Evolutionary conservation across 2,888 invertebrate species (phyloP).

Genomic region (Tholera decimalis): DNA sequence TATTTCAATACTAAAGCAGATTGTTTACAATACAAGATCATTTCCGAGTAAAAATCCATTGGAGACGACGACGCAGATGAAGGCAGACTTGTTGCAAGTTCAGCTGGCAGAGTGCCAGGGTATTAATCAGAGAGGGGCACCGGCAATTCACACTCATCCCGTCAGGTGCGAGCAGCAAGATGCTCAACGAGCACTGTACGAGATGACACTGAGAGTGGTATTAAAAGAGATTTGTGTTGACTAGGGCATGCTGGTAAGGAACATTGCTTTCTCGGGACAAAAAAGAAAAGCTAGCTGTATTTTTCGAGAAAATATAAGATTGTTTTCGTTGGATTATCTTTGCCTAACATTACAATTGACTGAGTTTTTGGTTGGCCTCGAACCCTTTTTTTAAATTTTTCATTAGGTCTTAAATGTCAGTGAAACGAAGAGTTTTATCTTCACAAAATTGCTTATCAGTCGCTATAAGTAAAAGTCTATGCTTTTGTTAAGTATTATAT

Average conservation of each 20-base stretch:
- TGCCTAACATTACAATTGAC: background rate
- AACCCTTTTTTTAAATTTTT: background rate
- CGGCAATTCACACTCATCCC: conserved; percentile 73
- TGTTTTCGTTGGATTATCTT: background rate
- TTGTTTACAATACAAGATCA: conserved; percentile 60
- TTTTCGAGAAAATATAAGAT: background rate
- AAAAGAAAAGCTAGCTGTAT: background rate
- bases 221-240: conserved; percentile 40
- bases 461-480: conserved; percentile 14
- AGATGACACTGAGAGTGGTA: conserved; percentile 52
- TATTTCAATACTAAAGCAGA: conserved; percentile 40
- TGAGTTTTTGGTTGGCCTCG: background rate
- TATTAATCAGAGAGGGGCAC: conserved; percentile 76
- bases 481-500: conserved; percentile 4
- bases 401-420: background rate
- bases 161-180: conserved; percentile 54
- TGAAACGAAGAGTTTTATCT: background rate
- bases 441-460: conserved; percentile 4
- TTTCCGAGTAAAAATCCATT: conserved; percentile 54
- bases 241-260: conserved; percentile 18
- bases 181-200: conserved; percentile 56
- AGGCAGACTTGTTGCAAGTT: conserved; percentile 72
- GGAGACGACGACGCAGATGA: conserved; percentile 52
- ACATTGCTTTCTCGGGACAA: background rate
- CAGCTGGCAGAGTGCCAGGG: conserved; percentile 74